Evolutionary conservation across 1,140 invertebrate species (phyloP).

Genomic region (Zaprionus ghesquierei): DNA sequence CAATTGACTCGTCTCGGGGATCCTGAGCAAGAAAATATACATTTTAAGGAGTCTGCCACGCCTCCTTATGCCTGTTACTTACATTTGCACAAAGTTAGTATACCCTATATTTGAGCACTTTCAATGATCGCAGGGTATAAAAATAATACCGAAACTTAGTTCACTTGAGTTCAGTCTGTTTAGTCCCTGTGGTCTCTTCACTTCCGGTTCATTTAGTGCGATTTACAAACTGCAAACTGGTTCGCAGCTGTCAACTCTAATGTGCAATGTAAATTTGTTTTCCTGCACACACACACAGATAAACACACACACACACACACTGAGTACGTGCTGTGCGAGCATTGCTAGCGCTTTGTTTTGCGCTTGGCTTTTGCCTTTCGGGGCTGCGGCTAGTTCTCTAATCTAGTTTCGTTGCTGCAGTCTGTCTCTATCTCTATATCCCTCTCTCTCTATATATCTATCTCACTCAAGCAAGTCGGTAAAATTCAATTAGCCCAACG

Average conservation of each 20-base stretch:
- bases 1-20: too few relatives aligned
- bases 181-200: neutral
- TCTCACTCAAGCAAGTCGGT: neutral
- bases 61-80: too few relatives aligned
- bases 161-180: neutral
- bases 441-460: neutral
- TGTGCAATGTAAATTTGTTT: conserved; percentile 50
- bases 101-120: too few relatives aligned
- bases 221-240: conserved; percentile 2
- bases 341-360: conserved; percentile 53
- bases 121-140: too few relatives aligned
- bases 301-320: neutral
- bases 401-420: conserved; percentile 56
- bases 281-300: neutral
- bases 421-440: neutral
- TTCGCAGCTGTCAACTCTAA: conserved; percentile 42
- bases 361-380: conserved; percentile 11
- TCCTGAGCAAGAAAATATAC: too few relatives aligned
- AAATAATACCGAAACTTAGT: neutral
- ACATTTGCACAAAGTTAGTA: too few relatives aligned
- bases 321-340: conserved; percentile 31
- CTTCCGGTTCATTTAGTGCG: conserved; percentile 7
- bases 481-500: conserved; percentile 65
- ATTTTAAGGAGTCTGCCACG: too few relatives aligned
- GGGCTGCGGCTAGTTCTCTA: conserved; percentile 45